Base-by-base conservation (phyloP, 1,140 invertebrate species). In the Polypedilum vanderplanki region DNA sequence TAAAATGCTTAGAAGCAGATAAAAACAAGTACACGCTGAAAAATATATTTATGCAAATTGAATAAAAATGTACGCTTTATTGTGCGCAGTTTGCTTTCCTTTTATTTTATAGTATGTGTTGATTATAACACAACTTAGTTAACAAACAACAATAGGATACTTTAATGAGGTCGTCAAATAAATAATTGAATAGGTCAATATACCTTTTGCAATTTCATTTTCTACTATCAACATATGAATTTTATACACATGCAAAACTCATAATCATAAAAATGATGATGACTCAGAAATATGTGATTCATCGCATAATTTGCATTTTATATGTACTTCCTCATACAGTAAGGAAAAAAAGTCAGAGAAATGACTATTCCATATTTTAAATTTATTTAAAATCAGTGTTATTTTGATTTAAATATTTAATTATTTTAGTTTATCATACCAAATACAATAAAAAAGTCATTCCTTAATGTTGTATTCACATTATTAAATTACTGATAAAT, bases 61-160 rank as follows among this genome's bases (percentile, higher is more conserved):
- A 57, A 57, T n/a, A 57, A n/a, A 57, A 57, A 57, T 57, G n/a
- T n/a, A 12, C n/a, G 15, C n/a, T 57, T 57, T n/a, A 57, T n/a
- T 57, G 46, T 15, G 46, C 9, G 46, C 15, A 12, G 46, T 57
- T 12, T 9, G 15, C 41, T 33, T 33, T 8, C n/a, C 46, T 12
- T 57, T 12, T 57, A 57, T 57, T 57, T 46, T 15, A 33, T 33
- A 5, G 24, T 33, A 33, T 33, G 24, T 57, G 46, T n/a, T 57
- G 46, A n/a, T 8, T 57, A 57, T 4, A 57, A 57, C 24, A 33
- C 24, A 33, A 33, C 24, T 33, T 33, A 3, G 24, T 33, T 1
- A 33, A 33, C 24, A 33, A 33, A 33, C 46, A 33, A 33, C 46
- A 57, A 57, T 57, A 5, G 12, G 15, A 57, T 57, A 57, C 46